phyloP scores from a whole-genome alignment of 2,797 vertebrate genomes.

The Gymnoscopelus microlampas region DNA sequence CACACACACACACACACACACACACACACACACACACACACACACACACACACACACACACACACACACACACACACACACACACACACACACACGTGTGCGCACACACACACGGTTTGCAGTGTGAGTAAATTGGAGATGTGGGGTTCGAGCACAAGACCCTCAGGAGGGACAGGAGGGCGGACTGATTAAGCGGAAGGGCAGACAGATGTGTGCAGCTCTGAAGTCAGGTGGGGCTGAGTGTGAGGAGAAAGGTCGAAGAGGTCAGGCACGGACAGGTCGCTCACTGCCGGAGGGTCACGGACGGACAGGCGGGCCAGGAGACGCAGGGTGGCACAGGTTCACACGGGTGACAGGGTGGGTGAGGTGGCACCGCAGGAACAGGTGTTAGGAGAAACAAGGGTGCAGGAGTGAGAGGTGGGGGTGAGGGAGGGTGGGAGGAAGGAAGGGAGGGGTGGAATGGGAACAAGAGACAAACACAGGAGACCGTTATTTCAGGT shows the following conservation, averaged over 20 bases:
- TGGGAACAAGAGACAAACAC: slow-evolving; percentile 79
- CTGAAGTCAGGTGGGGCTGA: slow-evolving; percentile 42
- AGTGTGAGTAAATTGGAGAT: slow-evolving; percentile 34
- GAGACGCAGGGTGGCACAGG: slow-evolving; percentile 57
- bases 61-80: slow-evolving; percentile 47
- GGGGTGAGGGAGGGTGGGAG: slow-evolving; percentile 25
- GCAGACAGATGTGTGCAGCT: slow-evolving; percentile 57
- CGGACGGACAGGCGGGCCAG: slow-evolving; percentile 54
- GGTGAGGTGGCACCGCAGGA: slow-evolving; percentile 60
- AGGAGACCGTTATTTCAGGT: slow-evolving; percentile 80
- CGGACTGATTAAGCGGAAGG: slow-evolving; percentile 47
- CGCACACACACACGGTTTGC: slow-evolving; percentile 40
- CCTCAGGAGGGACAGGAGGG: slow-evolving; percentile 43
- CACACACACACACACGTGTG: slow-evolving; percentile 32
- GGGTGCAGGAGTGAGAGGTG: slow-evolving; percentile 29
- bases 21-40: slow-evolving; percentile 33
- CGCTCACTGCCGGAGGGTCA: slow-evolving; percentile 20
- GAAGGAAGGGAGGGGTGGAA: slow-evolving; percentile 51
- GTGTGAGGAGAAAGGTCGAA: slow-evolving; percentile 63
- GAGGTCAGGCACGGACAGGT: slow-evolving; percentile 56
- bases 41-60: slow-evolving; percentile 45
- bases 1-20: slow-evolving; percentile 51
- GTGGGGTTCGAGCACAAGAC: slow-evolving; percentile 18
- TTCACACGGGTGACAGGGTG: slow-evolving; percentile 62
- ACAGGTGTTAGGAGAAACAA: slow-evolving; percentile 55